Conservation (phyloP, 2,888 invertebrate genomes). For the Trichogramma evanescens region DNA sequence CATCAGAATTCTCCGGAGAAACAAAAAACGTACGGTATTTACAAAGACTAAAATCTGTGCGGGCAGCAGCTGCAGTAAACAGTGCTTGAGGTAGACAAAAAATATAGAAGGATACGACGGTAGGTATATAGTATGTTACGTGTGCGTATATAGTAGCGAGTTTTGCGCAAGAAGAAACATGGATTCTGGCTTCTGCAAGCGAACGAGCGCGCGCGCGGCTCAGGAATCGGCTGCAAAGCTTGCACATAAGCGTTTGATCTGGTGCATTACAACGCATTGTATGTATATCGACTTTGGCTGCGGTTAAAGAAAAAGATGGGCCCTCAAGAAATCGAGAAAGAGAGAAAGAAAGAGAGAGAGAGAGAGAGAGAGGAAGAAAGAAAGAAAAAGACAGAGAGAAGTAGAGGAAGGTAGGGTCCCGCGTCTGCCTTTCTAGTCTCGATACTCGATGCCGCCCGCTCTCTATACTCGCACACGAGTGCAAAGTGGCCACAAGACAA, state of each 20-base stretch:
- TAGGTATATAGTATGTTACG: too few species aligned
- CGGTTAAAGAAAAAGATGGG: constrained; percentile 13
- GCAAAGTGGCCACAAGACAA: constrained; percentile 24
- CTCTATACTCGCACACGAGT: constrained; percentile 8
- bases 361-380: too few species aligned
- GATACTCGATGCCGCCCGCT: too few species aligned
- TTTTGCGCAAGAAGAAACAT: constrained; percentile 2
- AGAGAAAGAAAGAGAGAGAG: too few species aligned
- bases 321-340: neutral
- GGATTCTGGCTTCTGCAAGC: neutral
- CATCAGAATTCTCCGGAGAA: too few species aligned
- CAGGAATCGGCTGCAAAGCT: constrained; percentile 4
- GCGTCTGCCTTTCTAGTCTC: too few species aligned
- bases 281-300: constrained; percentile 35
- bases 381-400: too few species aligned
- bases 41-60: too few species aligned
- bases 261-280: constrained; percentile 38
- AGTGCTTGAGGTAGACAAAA: neutral
- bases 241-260: constrained; percentile 25
- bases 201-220: constrained; percentile 13
- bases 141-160: too few species aligned
- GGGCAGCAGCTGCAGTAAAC: too few species aligned
- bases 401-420: too few species aligned
- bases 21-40: too few species aligned
- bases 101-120: neutral